A percentile compares a stretch with the other conserved stretches of the same genome.
These are phyloP conservation scores for Callospermophilus lateralis DNA, from an alignment of 2,113 vertebrate species.

Conservation along the genomic window DNA sequence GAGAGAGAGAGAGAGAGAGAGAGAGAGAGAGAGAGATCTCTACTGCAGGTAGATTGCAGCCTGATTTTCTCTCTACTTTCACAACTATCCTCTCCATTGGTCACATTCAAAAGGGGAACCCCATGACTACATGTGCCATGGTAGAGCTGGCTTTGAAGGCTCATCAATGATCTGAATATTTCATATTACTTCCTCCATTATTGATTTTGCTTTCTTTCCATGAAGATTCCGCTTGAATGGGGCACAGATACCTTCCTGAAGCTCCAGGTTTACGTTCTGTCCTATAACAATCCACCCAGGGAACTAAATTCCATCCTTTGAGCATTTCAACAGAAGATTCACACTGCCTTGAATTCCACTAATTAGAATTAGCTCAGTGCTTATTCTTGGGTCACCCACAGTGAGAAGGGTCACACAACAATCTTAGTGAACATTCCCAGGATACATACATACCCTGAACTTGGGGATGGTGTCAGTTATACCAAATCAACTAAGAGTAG, in stretches of 20 bases:
- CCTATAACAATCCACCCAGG: not conserved
- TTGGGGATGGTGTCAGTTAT: no score
- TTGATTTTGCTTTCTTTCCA: not conserved
- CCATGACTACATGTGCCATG: no score
- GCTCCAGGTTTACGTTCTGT: not conserved
- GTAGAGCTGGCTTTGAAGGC: not conserved
- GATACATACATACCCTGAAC: not conserved
- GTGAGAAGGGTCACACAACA: not conserved
- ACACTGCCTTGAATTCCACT: not conserved
- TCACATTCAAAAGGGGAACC: no score
- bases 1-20: no score
- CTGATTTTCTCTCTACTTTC: not conserved
- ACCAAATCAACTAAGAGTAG: not conserved
- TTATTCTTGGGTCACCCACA: not conserved
- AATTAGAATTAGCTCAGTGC: fast-evolving
- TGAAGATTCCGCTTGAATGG: not conserved
- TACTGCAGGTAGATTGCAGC: not conserved
- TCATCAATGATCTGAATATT: not conserved
- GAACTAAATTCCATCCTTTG: not conserved
- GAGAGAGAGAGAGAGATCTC: no score
- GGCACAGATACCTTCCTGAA: not conserved
- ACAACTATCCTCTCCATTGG: not conserved
- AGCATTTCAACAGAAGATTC: not conserved
- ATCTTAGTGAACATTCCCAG: not conserved
- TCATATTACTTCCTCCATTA: no score